Percentiles rank a stretch among this genome's conserved stretches.
phyloP scores from a whole-genome alignment of 2,797 vertebrate species.

The Leptoclinus maculatus region DNA sequence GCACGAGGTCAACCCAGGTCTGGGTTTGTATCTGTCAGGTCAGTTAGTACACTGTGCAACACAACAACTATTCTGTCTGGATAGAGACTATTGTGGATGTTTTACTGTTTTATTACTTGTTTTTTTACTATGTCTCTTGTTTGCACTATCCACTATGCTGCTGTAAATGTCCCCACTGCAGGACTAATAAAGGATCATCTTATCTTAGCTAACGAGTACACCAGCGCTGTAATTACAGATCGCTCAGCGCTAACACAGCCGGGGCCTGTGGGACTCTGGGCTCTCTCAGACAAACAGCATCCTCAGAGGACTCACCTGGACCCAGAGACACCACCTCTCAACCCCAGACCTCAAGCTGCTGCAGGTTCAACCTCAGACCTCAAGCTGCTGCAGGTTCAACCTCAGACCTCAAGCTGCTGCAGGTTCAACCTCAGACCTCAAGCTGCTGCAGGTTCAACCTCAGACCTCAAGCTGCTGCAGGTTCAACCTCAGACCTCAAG shows the following conservation, averaged over 20 bases:
- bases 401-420: neutral
- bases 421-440: neutral
- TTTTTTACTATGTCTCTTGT: no score
- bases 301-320: slow-evolving; percentile 29
- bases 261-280: slow-evolving; percentile 23
- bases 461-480: neutral
- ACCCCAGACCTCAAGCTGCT: neutral
- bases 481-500: neutral
- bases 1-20: neutral
- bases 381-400: neutral
- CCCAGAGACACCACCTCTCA: neutral
- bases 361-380: neutral
- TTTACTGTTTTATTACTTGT: no score
- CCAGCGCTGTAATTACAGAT: slow-evolving; percentile 35
- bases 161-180: no score
- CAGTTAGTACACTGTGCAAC: neutral
- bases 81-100: no score
- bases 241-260: slow-evolving; percentile 11
- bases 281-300: slow-evolving; percentile 42
- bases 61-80: no score
- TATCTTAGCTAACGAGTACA: slow-evolving; percentile 5
- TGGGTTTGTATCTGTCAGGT: neutral
- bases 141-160: no score
- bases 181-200: no score
- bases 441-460: neutral